These are phyloP conservation scores for Doryteuthis pealeii DNA, from an alignment of 1,140 invertebrate species.

Conservation along the genomic window DNA sequence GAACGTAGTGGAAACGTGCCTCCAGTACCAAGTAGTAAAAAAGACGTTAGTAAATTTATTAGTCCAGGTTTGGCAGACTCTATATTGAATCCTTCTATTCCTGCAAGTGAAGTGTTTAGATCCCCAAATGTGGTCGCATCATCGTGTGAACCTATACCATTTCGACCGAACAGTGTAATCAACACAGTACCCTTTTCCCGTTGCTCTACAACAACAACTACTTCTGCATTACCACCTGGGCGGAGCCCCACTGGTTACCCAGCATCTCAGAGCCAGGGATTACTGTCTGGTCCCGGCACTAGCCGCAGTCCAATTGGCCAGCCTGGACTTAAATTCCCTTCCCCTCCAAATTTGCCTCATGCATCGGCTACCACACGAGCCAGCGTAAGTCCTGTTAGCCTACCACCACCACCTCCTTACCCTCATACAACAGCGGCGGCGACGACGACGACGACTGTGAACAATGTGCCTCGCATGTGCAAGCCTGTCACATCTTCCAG, in stretches of 20 bases:
- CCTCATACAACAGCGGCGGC: constrained; percentile 23
- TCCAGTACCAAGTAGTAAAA: neutral
- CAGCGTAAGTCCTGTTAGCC: constrained; percentile 31
- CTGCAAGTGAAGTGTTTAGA: constrained; percentile 30
- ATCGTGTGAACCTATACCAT: constrained; percentile 9
- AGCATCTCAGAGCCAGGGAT: constrained; percentile 25
- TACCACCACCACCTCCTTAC: constrained; percentile 51
- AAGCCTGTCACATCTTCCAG: constrained; percentile 63
- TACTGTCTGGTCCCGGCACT: constrained; percentile 18
- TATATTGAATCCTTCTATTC: constrained; percentile 25
- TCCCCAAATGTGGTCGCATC: constrained; percentile 56
- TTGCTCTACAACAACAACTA: neutral
- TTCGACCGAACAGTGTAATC: constrained; percentile 6
- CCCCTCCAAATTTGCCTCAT: constrained; percentile 27
- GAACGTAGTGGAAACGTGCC: neutral
- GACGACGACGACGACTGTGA: constrained; percentile 49
- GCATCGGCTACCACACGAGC: constrained; percentile 24
- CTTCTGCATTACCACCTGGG: constrained; percentile 20
- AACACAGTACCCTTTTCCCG: neutral
- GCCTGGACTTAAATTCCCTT: constrained; percentile 26
- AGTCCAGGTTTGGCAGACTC: constrained; percentile 51
- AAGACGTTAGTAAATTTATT: constrained; percentile 8
- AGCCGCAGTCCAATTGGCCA: constrained; percentile 26
- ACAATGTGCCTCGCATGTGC: constrained; percentile 25
- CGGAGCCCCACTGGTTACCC: constrained; percentile 33